Evolutionary conservation across 2,888 invertebrate genomes (phyloP).

Genomic region (Lasioglossum calceatum): DNA sequence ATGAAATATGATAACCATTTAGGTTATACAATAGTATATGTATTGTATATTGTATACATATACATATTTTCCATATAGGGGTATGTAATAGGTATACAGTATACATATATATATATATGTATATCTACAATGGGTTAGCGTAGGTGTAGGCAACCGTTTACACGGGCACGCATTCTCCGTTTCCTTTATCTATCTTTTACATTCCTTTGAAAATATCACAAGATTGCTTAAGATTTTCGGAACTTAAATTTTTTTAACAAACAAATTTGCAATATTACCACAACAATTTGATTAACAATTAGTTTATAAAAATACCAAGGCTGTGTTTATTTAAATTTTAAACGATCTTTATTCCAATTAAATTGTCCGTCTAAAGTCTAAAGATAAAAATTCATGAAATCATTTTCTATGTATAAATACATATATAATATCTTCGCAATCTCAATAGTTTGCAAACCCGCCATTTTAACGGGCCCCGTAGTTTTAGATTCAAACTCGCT

Average conservation of each 20-base stretch:
- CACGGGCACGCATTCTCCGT: background rate
- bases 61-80: too few relatives aligned
- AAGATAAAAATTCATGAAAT: too few relatives aligned
- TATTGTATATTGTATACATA: too few relatives aligned
- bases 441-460: background rate
- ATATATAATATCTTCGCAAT: too few relatives aligned
- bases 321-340: background rate
- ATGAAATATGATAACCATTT: too few relatives aligned
- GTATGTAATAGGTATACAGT: too few relatives aligned
- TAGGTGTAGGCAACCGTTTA: background rate
- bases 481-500: background rate
- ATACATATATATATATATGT: too few relatives aligned
- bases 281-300: background rate
- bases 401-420: too few relatives aligned
- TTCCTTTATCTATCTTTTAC: background rate
- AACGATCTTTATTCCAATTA: background rate
- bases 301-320: background rate
- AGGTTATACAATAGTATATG: too few relatives aligned
- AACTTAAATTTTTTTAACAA: background rate
- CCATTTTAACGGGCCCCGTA: background rate
- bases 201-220: background rate
- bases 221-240: too few relatives aligned
- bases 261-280: background rate
- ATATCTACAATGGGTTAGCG: background rate
- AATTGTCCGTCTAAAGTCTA: too few relatives aligned